A percentile compares a stretch with the other conserved stretches of the same genome.
These are phyloP conservation scores for Drosophila ananassae DNA, from an alignment of 1,140 invertebrate genomes.

Conservation along the genomic window DNA sequence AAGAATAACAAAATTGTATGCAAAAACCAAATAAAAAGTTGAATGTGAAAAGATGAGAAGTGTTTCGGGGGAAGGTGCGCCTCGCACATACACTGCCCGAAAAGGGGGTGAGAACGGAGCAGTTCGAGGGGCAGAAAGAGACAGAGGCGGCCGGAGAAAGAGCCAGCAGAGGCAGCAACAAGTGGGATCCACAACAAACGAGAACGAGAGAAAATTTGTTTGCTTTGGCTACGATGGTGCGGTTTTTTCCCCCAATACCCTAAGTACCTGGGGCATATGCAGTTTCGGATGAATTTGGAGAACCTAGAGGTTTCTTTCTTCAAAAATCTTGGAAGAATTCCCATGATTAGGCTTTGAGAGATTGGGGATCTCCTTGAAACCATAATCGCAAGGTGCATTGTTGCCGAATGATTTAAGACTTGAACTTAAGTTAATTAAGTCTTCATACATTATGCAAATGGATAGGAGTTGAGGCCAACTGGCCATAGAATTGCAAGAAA, in stretches of 20 bases:
- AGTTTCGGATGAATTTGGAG: not conserved
- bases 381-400: not conserved
- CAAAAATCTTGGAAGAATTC: not conserved
- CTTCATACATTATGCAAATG: conserved; percentile 5
- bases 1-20: conserved; percentile 35
- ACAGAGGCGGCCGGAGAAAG: conserved; percentile 22
- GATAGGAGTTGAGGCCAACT: not conserved
- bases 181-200: conserved; percentile 36
- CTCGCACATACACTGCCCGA: conserved; percentile 11
- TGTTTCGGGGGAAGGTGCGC: conserved; percentile 24
- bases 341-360: not conserved
- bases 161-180: conserved; percentile 24
- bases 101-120: conserved; percentile 45
- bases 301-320: too few relatives aligned
- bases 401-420: not conserved
- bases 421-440: conserved; percentile 2
- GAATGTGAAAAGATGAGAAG: conserved; percentile 32
- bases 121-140: not conserved
- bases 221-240: conserved; percentile 37
- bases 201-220: conserved; percentile 72
- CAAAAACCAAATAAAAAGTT: conserved; percentile 48
- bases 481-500: not conserved
- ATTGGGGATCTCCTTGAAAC: not conserved
- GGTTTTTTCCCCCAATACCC: conserved; percentile 26
- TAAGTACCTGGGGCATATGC: not conserved